Percentiles rank a stretch among this genome's conserved stretches.
phyloP scores from a whole-genome alignment of 2,888 invertebrate species.

The Dorcus parallelipipedus region DNA sequence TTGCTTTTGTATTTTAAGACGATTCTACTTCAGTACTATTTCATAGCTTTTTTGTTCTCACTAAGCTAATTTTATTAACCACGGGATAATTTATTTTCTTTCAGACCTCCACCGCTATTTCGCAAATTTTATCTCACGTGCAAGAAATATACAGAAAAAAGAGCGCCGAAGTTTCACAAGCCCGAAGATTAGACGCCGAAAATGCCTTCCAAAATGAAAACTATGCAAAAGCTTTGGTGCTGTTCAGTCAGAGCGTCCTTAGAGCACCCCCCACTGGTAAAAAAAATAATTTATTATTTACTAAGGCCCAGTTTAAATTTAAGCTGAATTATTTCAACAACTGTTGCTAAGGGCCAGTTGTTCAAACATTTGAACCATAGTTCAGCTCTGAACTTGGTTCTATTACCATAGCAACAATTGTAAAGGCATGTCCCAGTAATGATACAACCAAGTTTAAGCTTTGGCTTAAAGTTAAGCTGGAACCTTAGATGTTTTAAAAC shows the following conservation, averaged over 20 bases:
- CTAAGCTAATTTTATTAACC: too few relatives aligned
- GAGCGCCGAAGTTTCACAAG: conserved; percentile 59
- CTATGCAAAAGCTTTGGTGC: conserved; percentile 56
- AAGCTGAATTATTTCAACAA: neutral
- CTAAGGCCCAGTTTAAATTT: too few relatives aligned
- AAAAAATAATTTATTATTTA: neutral
- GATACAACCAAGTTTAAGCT: too few relatives aligned
- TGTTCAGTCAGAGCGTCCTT: conserved; percentile 71
- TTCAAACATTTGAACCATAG: too few relatives aligned
- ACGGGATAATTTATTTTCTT: too few relatives aligned
- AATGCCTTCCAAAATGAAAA: conserved; percentile 55
- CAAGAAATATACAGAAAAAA: conserved; percentile 67
- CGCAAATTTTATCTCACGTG: conserved; percentile 59
- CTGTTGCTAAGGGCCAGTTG: too few relatives aligned
- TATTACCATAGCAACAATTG: too few relatives aligned
- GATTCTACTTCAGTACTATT: neutral
- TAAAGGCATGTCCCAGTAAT: too few relatives aligned
- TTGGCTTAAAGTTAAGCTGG: too few relatives aligned
- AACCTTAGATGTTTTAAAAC: neutral
- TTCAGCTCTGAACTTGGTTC: too few relatives aligned
- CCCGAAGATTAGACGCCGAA: conserved; percentile 62
- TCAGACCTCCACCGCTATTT: too few relatives aligned
- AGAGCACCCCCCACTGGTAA: conserved; percentile 66
- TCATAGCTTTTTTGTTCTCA: neutral
- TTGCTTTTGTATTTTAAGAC: too few relatives aligned